A percentile compares a stretch with the other conserved stretches of the same genome.
phyloP scores from a whole-genome alignment of 2,113 vertebrate genomes.

The Raphicerus campestris region DNA sequence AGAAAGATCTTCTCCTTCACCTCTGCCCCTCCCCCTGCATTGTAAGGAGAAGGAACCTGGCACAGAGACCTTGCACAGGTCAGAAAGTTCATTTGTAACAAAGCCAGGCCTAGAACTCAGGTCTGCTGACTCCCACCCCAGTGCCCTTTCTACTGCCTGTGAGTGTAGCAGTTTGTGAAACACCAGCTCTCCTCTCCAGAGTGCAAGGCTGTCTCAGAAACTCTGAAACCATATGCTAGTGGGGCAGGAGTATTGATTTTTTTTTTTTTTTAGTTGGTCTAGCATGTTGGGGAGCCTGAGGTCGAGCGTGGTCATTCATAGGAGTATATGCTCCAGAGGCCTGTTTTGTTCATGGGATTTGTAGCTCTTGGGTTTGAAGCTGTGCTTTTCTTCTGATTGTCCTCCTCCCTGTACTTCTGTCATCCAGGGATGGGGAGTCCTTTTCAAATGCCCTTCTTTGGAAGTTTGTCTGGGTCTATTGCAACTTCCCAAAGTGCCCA shows the following conservation, averaged over 20 bases:
- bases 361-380: background rate
- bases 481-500: conserved; percentile 50
- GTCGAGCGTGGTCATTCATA: background rate
- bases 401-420: background rate
- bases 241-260: background rate
- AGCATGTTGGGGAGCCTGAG: background rate
- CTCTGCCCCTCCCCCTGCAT: background rate
- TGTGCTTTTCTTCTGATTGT: background rate
- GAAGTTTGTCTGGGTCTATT: conserved; percentile 59
- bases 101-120: conserved; percentile 55
- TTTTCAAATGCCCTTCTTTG: conserved; percentile 61
- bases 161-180: conserved; percentile 31
- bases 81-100: conserved; percentile 61
- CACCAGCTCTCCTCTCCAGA: background rate
- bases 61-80: conserved; percentile 38
- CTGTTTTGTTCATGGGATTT: background rate
- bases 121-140: conserved; percentile 31
- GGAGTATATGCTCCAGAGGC: background rate
- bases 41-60: conserved; percentile 58
- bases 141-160: conserved; percentile 36
- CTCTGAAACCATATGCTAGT: background rate
- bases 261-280: background rate
- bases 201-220: background rate
- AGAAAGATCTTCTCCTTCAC: background rate
- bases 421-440: conserved; percentile 8